These are phyloP conservation scores for Nycticorax nycticorax DNA, from an alignment of 2,113 vertebrate species.

Conservation along the genomic window DNA sequence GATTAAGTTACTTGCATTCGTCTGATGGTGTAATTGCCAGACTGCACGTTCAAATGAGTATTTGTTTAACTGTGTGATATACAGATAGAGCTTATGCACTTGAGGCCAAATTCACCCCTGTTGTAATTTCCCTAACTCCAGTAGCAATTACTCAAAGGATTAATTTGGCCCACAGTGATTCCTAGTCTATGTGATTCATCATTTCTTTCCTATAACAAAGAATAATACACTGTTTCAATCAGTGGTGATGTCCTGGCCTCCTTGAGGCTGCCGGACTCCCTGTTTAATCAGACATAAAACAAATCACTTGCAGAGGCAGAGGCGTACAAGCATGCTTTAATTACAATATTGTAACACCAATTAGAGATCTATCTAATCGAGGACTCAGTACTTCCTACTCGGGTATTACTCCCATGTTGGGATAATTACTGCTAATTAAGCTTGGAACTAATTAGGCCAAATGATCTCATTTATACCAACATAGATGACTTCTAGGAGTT, in stretches of 20 bases:
- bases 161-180: constrained; percentile 64
- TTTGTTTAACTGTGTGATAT: constrained; percentile 60
- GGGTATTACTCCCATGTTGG: constrained; percentile 88
- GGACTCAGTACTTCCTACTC: constrained; percentile 84
- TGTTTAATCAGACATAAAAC: constrained; percentile 87
- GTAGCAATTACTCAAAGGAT: constrained; percentile 60
- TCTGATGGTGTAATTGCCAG: constrained; percentile 53
- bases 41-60: constrained; percentile 51
- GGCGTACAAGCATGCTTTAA: constrained; percentile 84
- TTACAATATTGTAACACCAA: constrained; percentile 89
- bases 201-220: constrained; percentile 55
- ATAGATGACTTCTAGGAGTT: constrained; percentile 84
- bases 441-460: constrained; percentile 88
- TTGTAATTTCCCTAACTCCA: constrained; percentile 57
- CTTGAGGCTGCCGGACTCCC: constrained; percentile 79
- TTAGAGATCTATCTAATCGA: constrained; percentile 87
- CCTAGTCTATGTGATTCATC: constrained; percentile 60
- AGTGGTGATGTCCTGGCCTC: constrained; percentile 69
- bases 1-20: constrained; percentile 30
- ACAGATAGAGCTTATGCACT: constrained; percentile 56
- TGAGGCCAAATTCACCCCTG: constrained; percentile 56
- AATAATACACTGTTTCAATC: constrained; percentile 63
- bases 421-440: constrained; percentile 91
- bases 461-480: constrained; percentile 88
- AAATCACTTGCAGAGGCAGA: constrained; percentile 80